phyloP scores from a whole-genome alignment of 2,113 vertebrate species.

The Menura novaehollandiae region DNA sequence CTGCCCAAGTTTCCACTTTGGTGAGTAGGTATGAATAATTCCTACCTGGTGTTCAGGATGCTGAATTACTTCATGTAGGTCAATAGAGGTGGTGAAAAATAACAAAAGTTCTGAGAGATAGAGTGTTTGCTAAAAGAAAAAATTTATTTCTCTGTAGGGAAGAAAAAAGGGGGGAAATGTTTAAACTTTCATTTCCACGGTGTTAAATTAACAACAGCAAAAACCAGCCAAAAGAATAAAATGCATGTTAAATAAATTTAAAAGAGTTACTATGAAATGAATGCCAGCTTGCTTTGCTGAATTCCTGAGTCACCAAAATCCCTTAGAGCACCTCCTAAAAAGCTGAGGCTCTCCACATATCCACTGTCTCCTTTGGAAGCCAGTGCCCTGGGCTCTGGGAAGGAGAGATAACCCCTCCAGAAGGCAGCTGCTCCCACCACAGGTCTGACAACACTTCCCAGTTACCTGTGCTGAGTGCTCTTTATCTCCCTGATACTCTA shows the following conservation, averaged over 20 bases:
- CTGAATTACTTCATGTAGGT: neutral
- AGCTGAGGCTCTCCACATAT: neutral
- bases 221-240: constrained; percentile 26
- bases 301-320: neutral
- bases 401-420: neutral
- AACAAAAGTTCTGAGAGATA: neutral
- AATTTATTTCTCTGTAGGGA: neutral
- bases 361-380: neutral
- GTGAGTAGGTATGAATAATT: neutral
- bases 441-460: neutral
- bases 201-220: constrained; percentile 26
- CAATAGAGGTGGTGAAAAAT: neutral
- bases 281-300: neutral
- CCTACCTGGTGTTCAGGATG: neutral
- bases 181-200: neutral
- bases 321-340: neutral
- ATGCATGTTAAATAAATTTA: constrained; percentile 14
- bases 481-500: constrained; percentile 50
- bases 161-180: neutral
- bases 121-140: neutral
- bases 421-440: neutral
- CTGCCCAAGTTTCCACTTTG: neutral
- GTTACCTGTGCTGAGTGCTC: constrained; percentile 30
- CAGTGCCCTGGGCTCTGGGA: accelerated
- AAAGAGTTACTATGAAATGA: constrained; percentile 7